Conservation (phyloP, 2,888 invertebrate species). For the Drosophila rubida region DNA sequence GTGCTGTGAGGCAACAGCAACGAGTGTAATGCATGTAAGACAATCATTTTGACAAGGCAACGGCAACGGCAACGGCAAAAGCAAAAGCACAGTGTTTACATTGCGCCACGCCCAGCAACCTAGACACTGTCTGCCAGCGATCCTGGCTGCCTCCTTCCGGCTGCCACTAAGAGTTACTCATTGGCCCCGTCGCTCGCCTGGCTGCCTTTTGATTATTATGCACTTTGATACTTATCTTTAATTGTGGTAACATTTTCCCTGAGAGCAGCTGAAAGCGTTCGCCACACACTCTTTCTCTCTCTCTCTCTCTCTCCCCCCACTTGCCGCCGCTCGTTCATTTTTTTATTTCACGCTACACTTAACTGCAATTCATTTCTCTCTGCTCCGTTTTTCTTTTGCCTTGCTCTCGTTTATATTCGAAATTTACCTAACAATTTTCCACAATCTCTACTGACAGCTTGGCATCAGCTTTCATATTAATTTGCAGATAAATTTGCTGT, state of each 20-base stretch:
- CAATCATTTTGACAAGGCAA: slow-evolving; percentile 74
- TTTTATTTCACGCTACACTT: slow-evolving; percentile 46
- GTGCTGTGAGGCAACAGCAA: slow-evolving; percentile 41
- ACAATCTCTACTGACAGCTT: not conserved
- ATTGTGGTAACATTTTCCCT: slow-evolving; percentile 73
- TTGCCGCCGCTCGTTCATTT: not conserved
- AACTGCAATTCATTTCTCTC: slow-evolving; percentile 33
- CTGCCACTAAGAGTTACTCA: slow-evolving; percentile 51
- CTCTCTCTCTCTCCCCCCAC: not conserved
- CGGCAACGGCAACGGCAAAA: slow-evolving; percentile 16
- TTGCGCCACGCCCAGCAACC: slow-evolving; percentile 33
- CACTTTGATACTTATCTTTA: slow-evolving; percentile 80
- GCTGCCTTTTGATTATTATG: slow-evolving; percentile 77
- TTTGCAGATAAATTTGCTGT: not conserved
- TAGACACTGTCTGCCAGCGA: slow-evolving; percentile 31
- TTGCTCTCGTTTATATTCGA: not conserved
- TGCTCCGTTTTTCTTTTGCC: slow-evolving; percentile 1
- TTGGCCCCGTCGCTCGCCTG: slow-evolving; percentile 68
- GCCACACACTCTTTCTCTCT: slow-evolving; percentile 14
- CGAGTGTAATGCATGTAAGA: slow-evolving; percentile 75
- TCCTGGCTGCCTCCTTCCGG: not conserved
- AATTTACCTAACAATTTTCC: slow-evolving; percentile 7
- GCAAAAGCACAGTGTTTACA: slow-evolving; percentile 42
- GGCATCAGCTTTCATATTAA: slow-evolving; percentile 8
- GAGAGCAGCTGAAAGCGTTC: slow-evolving; percentile 43